phyloP scores from a whole-genome alignment of 1,140 invertebrate species.

The Drosophila teissieri region DNA sequence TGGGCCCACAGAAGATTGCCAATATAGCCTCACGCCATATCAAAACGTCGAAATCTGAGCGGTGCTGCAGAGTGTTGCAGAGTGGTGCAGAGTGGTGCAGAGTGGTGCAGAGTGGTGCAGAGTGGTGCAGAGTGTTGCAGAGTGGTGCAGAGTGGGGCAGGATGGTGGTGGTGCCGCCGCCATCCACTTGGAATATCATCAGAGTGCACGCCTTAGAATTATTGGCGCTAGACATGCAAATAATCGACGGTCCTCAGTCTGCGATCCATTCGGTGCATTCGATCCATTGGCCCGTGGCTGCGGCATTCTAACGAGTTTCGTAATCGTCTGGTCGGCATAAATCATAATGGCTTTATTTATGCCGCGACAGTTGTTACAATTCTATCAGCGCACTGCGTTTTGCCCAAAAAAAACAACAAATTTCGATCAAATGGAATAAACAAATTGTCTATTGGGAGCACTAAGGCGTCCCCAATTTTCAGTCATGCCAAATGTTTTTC shows the following conservation, averaged over 20 bases:
- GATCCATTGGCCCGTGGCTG: constrained; percentile 15
- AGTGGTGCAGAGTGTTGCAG: constrained; percentile 5
- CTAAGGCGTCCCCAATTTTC: constrained; percentile 56
- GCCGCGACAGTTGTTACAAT: constrained; percentile 81
- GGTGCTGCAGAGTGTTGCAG: constrained; percentile 1
- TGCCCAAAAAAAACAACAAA: constrained; percentile 35
- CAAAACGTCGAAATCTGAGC: constrained; percentile 71
- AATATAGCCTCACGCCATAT: constrained; percentile 73
- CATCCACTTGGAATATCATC: constrained; percentile 72
- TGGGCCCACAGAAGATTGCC: constrained; percentile 50
- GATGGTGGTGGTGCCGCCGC: not conserved
- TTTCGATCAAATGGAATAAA: constrained; percentile 51
- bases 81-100: not conserved
- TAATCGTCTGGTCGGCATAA: constrained; percentile 71
- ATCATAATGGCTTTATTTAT: constrained; percentile 81
- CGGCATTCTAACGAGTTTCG: constrained; percentile 61
- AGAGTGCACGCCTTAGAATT: constrained; percentile 75
- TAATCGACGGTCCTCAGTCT: constrained; percentile 23
- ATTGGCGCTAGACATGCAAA: constrained; percentile 83
- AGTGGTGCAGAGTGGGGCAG: constrained; percentile 5
- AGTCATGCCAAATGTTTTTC: constrained; percentile 53
- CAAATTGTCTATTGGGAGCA: constrained; percentile 59
- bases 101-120: not conserved
- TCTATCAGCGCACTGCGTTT: constrained; percentile 63
- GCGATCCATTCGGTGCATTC: constrained; percentile 3